These are phyloP conservation scores for Hybos culiciformis DNA, from an alignment of 2,888 invertebrate species.

Conservation along the genomic window DNA sequence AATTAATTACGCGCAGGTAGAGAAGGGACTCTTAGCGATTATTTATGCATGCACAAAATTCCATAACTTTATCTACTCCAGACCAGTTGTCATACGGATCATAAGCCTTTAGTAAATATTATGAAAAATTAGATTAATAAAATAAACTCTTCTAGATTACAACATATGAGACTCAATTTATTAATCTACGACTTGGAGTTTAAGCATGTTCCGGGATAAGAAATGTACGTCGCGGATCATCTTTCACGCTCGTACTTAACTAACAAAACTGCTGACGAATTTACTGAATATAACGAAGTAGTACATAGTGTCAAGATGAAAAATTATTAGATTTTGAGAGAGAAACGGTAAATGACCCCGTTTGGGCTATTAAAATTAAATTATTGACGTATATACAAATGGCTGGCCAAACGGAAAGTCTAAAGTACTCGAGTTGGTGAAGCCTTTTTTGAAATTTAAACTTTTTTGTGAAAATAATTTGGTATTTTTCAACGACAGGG, in stretches of 20 bases:
- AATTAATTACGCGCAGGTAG: conserved; percentile 26
- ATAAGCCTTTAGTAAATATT: too few relatives aligned
- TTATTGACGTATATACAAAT: background rate
- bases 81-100: too few relatives aligned
- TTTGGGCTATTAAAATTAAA: background rate
- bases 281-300: background rate
- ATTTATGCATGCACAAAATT: conserved; percentile 17
- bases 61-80: background rate
- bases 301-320: background rate
- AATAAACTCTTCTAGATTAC: background rate
- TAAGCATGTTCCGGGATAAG: background rate
- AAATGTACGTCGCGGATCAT: too few relatives aligned
- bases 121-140: too few relatives aligned
- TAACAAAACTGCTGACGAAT: background rate
- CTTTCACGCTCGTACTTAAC: background rate
- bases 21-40: conserved; percentile 27
- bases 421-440: background rate
- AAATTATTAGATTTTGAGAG: too few relatives aligned
- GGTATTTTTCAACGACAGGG: too few relatives aligned
- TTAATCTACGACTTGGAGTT: too few relatives aligned
- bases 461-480: too few relatives aligned
- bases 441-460: too few relatives aligned
- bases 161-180: background rate
- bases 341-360: background rate
- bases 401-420: background rate